These are phyloP conservation scores for Martes flavigula DNA, from an alignment of 2,797 vertebrate genomes.

Conservation along the genomic window DNA sequence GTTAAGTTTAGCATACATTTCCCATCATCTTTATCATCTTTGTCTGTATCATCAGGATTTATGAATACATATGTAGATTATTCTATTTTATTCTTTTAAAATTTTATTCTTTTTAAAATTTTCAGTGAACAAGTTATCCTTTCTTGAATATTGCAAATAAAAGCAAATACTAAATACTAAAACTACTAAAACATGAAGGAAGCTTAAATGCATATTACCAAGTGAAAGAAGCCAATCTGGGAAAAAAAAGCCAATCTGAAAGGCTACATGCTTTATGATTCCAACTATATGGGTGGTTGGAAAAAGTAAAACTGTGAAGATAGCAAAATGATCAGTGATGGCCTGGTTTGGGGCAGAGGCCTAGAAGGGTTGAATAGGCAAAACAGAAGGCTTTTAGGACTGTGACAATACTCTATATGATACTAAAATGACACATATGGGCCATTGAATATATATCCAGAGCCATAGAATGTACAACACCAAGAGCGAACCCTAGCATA, in stretches of 20 bases:
- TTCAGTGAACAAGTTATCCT: not conserved
- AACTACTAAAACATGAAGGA: not conserved
- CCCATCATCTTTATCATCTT: not conserved
- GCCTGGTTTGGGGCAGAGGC: fast-evolving
- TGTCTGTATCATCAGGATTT: not conserved
- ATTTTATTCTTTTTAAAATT: not conserved
- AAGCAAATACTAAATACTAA: not conserved
- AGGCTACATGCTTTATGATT: not conserved
- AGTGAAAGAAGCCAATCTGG: not conserved
- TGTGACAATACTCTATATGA: not conserved
- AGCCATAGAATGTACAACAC: not conserved
- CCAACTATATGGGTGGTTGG: not conserved
- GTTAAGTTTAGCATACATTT: not conserved
- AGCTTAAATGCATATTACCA: not conserved
- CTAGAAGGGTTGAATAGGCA: not conserved
- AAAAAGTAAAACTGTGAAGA: not conserved
- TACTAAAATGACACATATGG: not conserved
- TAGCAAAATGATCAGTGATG: not conserved
- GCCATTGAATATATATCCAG: not conserved
- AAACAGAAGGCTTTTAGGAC: not conserved
- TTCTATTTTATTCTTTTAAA: not conserved
- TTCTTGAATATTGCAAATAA: not conserved
- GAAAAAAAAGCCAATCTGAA: not conserved
- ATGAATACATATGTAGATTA: not conserved
- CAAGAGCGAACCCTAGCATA: not conserved